Evolutionary conservation across 1,140 invertebrate genomes (phyloP), one percentile per base, ranked within the genome.

Genomic region (Tetraneura akinire): DNA sequence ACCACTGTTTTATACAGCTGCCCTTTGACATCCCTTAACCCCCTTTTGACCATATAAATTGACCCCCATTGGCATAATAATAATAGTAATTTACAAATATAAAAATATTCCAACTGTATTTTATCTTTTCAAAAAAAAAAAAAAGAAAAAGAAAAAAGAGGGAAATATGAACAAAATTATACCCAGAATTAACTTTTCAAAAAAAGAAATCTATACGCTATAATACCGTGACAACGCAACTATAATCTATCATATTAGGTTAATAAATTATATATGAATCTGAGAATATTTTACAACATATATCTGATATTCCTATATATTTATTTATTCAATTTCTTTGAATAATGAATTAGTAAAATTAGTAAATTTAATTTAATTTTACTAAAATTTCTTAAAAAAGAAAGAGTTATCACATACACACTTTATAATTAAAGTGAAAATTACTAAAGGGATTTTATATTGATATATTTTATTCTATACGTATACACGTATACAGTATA

Each of bases 1-100:
- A 78, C 74, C 74, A 78, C 74, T 78, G 74, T 78, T 78, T 78
- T 60, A 78, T 78, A 78, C 74, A 78, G 74, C 74, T 78, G 74
- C 74, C 74, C 74, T 78, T 62, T 78, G 55, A 78, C 74, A 78
- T 55, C 74, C 74, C 57, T 78, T 78, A 78, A 78, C 74, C 74
- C 55, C 55, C 74, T 62, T 76, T 62, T 62, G 55, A 45, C 74
- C 74, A 47, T 78, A 32, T 60, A 78, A 78, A 78, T 78, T 78
- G 74, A 62, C 74, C 74, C 74, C 74, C 55, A 23, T 60, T n/a
- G 74, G 74, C 16, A 55, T 78, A 78, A 62, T 78, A 55, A 76
- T 76, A 78, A 78, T 78, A 78, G 74, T 47, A 78, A 78, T 78
- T 78, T 78, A 78, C 55, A 78, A 78, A 78, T 78, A 78, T 78